Percentiles rank a stretch among this genome's conserved stretches.
These are phyloP conservation scores for Pinctada fucata DNA, from an alignment of 2,888 invertebrate genomes.

Conservation along the genomic window DNA sequence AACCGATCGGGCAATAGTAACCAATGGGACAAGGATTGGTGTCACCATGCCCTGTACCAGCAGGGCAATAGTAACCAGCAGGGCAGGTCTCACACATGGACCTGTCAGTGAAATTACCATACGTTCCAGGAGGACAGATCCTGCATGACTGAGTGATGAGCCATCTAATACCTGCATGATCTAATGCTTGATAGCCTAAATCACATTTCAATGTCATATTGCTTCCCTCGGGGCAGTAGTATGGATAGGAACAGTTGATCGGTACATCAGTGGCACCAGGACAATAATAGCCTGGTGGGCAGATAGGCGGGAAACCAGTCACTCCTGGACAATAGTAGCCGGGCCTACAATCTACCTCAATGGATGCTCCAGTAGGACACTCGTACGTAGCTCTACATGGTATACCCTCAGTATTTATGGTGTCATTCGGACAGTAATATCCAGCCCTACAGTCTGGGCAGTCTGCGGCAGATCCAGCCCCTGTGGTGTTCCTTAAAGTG, in stretches of 20 bases:
- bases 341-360: constrained; percentile 65
- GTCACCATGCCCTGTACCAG: constrained; percentile 65
- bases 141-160: constrained; percentile 60
- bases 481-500: constrained; percentile 65
- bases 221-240: constrained; percentile 72
- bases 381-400: constrained; percentile 69
- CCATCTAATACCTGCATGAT: constrained; percentile 64
- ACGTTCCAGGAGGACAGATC: constrained; percentile 71
- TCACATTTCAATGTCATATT: constrained; percentile 68
- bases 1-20: constrained; percentile 67
- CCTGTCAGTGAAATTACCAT: constrained; percentile 69
- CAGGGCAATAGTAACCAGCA: constrained; percentile 74
- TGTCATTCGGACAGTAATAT: constrained; percentile 71
- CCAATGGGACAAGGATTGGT: constrained; percentile 65
- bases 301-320: constrained; percentile 67
- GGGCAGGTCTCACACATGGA: constrained; percentile 68
- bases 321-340: constrained; percentile 70
- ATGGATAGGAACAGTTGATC: constrained; percentile 64
- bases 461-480: constrained; percentile 60
- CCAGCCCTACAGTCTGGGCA: constrained; percentile 68
- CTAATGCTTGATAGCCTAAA: constrained; percentile 67
- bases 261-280: constrained; percentile 67
- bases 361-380: constrained; percentile 68
- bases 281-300: constrained; percentile 73
- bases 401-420: constrained; percentile 67